These are phyloP conservation scores for Cataglyphis hispanica DNA, from an alignment of 1,140 invertebrate species.

Conservation along the genomic window DNA sequence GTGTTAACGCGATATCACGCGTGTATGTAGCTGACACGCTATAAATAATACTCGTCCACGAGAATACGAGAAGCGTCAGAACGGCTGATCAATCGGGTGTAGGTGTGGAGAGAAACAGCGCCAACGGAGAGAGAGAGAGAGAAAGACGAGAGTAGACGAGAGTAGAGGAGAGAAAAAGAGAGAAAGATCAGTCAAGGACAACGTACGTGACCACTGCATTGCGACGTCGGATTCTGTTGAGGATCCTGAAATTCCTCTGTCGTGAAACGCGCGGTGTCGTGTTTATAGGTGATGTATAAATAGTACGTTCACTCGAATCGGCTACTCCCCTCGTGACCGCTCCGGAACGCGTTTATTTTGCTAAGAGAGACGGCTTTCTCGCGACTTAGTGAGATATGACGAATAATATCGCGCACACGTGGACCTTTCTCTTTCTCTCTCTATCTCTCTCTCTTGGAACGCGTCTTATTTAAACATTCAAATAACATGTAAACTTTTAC, in stretches of 20 bases:
- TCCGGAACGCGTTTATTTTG: constrained; percentile 40
- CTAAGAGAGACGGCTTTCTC: constrained; percentile 2
- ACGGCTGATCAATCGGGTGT: constrained; percentile 75
- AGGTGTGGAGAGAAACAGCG: constrained; percentile 56
- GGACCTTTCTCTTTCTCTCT: not conserved
- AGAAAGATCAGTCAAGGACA: constrained; percentile 69
- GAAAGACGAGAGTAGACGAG: not conserved
- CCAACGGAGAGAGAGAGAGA: not conserved
- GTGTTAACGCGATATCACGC: constrained; percentile 19
- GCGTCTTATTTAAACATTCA: not conserved
- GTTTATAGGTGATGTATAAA: constrained; percentile 66
- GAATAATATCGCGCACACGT: constrained; percentile 1
- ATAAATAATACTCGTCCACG: constrained; percentile 75
- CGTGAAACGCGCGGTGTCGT: not conserved
- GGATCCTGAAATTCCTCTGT: constrained; percentile 59
- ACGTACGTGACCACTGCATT: constrained; percentile 73
- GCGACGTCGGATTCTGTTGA: constrained; percentile 70
- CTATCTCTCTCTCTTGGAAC: not conserved
- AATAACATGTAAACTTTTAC: not conserved
- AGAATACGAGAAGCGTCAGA: constrained; percentile 66
- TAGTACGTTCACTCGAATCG: constrained; percentile 71
- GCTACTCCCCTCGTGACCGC: constrained; percentile 2
- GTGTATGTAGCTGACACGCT: constrained; percentile 56
- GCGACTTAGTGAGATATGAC: not conserved
- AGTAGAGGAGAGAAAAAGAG: not conserved